These are phyloP conservation scores for Nibea albiflora DNA, from an alignment of 2,113 vertebrate species.

Conservation along the genomic window DNA sequence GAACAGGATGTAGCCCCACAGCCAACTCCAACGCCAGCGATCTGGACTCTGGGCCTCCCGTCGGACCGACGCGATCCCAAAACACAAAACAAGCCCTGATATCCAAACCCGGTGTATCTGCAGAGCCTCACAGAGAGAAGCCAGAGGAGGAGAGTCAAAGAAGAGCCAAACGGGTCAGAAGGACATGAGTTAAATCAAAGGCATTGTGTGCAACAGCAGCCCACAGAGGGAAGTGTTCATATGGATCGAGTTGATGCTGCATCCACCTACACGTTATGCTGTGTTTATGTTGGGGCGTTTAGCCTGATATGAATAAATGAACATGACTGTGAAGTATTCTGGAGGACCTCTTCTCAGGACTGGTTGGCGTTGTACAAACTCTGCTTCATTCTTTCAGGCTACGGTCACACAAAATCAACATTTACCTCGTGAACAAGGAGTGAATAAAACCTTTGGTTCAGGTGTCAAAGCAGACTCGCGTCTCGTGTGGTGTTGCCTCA, in stretches of 20 bases:
- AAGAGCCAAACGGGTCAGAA: conserved; percentile 21
- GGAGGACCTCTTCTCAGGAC: background rate
- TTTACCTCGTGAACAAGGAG: too few relatives aligned
- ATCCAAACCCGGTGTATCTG: background rate
- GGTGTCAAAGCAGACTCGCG: too few relatives aligned
- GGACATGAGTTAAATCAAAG: conserved; percentile 6
- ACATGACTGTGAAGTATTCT: background rate
- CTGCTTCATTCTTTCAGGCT: background rate
- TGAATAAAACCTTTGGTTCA: too few relatives aligned
- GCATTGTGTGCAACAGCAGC: background rate
- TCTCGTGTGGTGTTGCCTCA: too few relatives aligned
- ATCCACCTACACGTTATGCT: background rate
- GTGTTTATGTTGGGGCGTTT: background rate
- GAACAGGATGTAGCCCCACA: conserved; percentile 44
- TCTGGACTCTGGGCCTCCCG: conserved; percentile 10
- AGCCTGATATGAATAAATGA: background rate
- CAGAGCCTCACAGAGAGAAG: background rate
- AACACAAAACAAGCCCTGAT: conserved; percentile 19
- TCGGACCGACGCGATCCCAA: background rate
- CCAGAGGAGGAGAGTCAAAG: conserved; percentile 15
- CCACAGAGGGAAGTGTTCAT: background rate
- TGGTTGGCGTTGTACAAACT: background rate
- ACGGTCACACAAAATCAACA: too few relatives aligned
- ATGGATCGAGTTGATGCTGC: background rate
- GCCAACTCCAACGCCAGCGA: background rate